phyloP scores from a whole-genome alignment of 2,113 vertebrate species.

The Sardina pilchardus region DNA sequence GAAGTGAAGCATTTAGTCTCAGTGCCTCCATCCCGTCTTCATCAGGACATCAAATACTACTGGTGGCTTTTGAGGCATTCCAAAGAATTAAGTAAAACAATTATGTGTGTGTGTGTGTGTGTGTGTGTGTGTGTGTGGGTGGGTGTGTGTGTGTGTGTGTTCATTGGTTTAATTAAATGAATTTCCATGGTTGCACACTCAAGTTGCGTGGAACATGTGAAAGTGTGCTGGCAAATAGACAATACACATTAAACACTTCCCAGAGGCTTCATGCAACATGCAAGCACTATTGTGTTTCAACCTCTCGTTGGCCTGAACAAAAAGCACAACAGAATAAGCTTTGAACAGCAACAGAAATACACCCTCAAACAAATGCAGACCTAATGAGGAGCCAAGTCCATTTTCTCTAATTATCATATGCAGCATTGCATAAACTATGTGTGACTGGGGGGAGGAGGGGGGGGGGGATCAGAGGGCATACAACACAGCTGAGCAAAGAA shows the following conservation, averaged over 20 bases:
- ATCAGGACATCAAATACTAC: not conserved
- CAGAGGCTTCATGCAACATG: conserved; percentile 17
- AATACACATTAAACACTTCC: conserved; percentile 19
- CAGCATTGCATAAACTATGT: conserved; percentile 25
- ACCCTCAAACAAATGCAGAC: conserved; percentile 32
- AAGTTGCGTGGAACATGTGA: not conserved
- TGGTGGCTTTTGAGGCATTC: not conserved
- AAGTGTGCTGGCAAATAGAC: conserved; percentile 20
- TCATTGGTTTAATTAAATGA: not conserved
- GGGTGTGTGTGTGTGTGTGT: not conserved
- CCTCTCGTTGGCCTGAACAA: not conserved
- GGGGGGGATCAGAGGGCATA: conserved; percentile 1
- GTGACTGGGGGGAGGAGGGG: not conserved
- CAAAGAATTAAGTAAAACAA: not conserved
- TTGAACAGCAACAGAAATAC: not conserved
- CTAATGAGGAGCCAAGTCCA: conserved; percentile 30
- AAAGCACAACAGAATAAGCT: not conserved
- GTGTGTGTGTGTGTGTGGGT: not conserved
- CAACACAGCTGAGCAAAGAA: conserved; percentile 1
- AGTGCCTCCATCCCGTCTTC: not conserved
- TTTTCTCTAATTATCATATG: conserved; percentile 33
- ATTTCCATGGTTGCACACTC: not conserved
- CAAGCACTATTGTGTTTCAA: not conserved
- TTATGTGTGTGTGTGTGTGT: not conserved
- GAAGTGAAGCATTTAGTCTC: no score